Evolutionary conservation across 2,888 invertebrate species (phyloP).

Genomic region (Brachyptera putata): DNA sequence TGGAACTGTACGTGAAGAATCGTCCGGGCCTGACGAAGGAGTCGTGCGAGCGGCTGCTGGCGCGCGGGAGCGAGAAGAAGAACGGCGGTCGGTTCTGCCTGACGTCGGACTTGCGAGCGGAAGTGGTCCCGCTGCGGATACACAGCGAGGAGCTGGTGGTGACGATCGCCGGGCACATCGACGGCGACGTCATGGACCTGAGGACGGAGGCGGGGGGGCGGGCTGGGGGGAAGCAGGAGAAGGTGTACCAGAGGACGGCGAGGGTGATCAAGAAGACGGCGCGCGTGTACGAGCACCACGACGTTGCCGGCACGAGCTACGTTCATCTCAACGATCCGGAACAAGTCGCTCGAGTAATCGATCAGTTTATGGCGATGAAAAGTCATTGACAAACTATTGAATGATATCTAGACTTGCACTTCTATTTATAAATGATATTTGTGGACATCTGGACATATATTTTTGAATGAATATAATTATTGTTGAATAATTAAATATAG

Average conservation of each 20-base stretch:
- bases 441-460: no score
- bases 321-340: slow-evolving; percentile 68
- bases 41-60: slow-evolving; percentile 45
- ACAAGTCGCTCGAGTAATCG: slow-evolving; percentile 49
- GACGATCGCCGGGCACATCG: slow-evolving; percentile 54
- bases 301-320: slow-evolving; percentile 67
- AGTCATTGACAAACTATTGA: no score
- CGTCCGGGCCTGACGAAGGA: neutral
- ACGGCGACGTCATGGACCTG: slow-evolving; percentile 60
- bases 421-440: no score
- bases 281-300: slow-evolving; percentile 54
- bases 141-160: slow-evolving; percentile 54
- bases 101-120: slow-evolving; percentile 61
- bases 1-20: neutral
- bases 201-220: slow-evolving; percentile 43
- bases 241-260: slow-evolving; percentile 47
- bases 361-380: neutral
- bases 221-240: slow-evolving; percentile 4
- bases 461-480: no score
- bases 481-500: no score
- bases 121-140: slow-evolving; percentile 49
- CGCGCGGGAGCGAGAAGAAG: slow-evolving; percentile 64
- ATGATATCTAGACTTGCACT: no score
- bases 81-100: slow-evolving; percentile 51
- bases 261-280: slow-evolving; percentile 53